Percentiles rank a stretch among this genome's conserved stretches.
These are phyloP conservation scores for Mobula hypostoma DNA, from an alignment of 2,113 vertebrate genomes.

Conservation along the genomic window DNA sequence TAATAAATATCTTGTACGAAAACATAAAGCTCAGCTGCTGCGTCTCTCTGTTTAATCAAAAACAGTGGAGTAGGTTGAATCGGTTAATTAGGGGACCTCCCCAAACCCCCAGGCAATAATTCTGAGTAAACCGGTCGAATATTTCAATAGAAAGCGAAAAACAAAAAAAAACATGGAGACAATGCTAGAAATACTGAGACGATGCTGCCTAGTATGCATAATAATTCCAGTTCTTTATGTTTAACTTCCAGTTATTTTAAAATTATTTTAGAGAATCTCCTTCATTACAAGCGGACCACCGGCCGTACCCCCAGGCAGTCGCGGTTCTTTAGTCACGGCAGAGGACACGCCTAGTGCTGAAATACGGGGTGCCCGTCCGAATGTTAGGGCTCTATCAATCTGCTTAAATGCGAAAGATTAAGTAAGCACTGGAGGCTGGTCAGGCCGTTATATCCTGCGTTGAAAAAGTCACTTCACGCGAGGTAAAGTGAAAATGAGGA, in stretches of 20 bases:
- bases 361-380: not conserved
- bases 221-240: too few species aligned
- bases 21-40: not conserved
- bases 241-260: too few species aligned
- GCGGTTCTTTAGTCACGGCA: not conserved
- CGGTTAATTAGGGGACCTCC: not conserved
- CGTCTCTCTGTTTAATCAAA: not conserved
- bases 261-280: not conserved
- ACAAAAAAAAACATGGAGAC: too few species aligned
- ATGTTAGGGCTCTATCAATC: not conserved
- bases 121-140: not conserved
- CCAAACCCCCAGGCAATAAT: not conserved
- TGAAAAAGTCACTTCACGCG: not conserved
- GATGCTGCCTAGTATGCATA: too few species aligned
- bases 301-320: not conserved
- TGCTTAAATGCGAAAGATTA: not conserved
- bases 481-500: not conserved
- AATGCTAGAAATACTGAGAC: too few species aligned
- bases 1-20: not conserved
- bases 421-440: not conserved
- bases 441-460: not conserved
- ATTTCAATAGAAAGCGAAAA: not conserved
- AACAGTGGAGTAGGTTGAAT: not conserved
- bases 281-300: not conserved
- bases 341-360: slow-evolving; percentile 26